A percentile compares a stretch with the other conserved stretches of the same genome.
phyloP scores from a whole-genome alignment of 2,113 vertebrate genomes.

The Centrocercus urophasianus region DNA sequence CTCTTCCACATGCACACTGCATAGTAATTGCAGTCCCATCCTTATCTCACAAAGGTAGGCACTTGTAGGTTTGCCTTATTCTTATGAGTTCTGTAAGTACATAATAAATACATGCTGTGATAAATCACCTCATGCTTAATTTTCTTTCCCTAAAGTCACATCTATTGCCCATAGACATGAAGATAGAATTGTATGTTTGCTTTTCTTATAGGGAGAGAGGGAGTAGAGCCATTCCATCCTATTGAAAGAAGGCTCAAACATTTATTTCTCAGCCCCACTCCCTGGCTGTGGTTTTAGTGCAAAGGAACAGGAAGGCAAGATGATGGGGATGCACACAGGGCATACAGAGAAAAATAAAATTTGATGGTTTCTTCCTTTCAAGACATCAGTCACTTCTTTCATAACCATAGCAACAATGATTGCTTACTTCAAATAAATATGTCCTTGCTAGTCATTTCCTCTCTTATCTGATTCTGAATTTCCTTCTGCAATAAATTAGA shows the following conservation, averaged over 20 bases:
- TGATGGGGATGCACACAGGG: neutral
- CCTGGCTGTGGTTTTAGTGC: neutral
- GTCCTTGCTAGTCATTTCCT: neutral
- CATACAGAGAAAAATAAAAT: neutral
- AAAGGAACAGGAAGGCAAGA: neutral
- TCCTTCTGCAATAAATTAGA: neutral
- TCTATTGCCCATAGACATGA: neutral
- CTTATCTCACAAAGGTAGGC: neutral
- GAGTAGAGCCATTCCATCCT: neutral
- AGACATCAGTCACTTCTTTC: neutral
- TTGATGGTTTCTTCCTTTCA: neutral
- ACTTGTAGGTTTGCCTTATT: neutral
- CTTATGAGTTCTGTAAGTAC: neutral
- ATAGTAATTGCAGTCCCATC: neutral
- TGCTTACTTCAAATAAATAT: neutral
- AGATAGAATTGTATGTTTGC: neutral
- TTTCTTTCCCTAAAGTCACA: neutral
- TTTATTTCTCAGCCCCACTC: neutral
- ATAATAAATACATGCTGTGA: neutral
- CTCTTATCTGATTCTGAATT: neutral
- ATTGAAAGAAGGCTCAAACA: neutral
- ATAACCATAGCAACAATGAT: neutral
- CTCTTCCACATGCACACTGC: neutral
- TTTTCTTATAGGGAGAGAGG: neutral
- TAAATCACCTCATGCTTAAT: neutral